Base-by-base conservation (phyloP, 2,888 invertebrate species). In the Trachelus troglodyta region DNA sequence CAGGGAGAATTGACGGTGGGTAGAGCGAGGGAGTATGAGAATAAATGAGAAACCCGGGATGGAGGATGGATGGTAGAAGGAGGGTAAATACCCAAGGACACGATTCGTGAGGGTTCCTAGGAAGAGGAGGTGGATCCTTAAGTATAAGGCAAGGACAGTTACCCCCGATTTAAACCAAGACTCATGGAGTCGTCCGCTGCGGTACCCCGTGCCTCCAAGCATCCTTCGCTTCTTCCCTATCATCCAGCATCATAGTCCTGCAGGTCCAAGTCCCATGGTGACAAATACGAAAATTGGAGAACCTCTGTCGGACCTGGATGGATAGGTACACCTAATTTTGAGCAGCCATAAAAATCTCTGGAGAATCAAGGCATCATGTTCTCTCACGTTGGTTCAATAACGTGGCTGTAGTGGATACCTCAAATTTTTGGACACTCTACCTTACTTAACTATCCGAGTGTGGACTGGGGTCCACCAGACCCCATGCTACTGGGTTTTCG, bases 141-240 rank as follows among this genome's bases (percentile, higher is more conserved):
- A 76, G 68, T 73, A 73, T 6, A 75, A 78, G 78, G 69, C 78
- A 69, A 78, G 78, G 68, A 35, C 78, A 78, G 73, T 78, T 78
- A 76, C 68, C 76, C 75, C 73, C 76, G 73, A 76, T 73, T 78
- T 78, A 78, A 78, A 76, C 78, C 68, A 73, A 78, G 79, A 77
- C 80, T 82, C 84, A 82, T 82, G 80, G 76, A 76, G 77, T 75
- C 75, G 75, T 76, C 69, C 68, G 30, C 75, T 23, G 56, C 34
- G 40, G 37, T 75, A 80, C 69, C 75, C 40, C 69, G 77, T 73
- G 84, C 84, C 87, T 85, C 85, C 87, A 80, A 74, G 76, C 83
- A 81, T 84, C 83, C 82, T 79, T 78, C 82, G 82, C 83, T 78
- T 78, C 37, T 56, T 56, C 23, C 56, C 23, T 56, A 23, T 56